Conservation (phyloP, 2,113 vertebrate species). For the Mormyrus lacerda region DNA sequence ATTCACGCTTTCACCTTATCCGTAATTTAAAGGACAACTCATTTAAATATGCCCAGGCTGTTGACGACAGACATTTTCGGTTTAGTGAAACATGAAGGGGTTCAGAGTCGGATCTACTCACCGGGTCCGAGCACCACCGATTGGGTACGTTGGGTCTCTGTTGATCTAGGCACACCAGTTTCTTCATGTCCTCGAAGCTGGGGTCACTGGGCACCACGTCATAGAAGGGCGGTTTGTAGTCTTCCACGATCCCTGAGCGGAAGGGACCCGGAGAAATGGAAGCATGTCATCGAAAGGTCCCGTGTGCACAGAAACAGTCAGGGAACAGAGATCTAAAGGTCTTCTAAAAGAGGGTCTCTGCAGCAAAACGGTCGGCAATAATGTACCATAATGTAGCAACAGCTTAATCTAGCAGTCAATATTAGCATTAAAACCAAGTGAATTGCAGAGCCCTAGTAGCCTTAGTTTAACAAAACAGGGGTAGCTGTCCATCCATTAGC, state of each 20-base stretch:
- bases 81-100: not conserved
- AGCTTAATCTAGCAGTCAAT: not conserved
- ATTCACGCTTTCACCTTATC: not conserved
- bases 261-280: constrained; percentile 20
- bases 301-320: not conserved
- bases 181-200: constrained; percentile 98
- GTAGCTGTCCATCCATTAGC: not conserved
- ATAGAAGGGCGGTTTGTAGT: constrained; percentile 95
- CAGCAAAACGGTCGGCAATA: not conserved
- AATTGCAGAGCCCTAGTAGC: not conserved
- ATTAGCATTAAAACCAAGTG: not conserved
- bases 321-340: not conserved
- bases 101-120: constrained; percentile 52
- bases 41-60: not conserved
- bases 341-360: not conserved
- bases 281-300: not conserved
- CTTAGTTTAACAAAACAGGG: not conserved
- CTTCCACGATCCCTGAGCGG: constrained; percentile 83
- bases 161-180: constrained; percentile 95
- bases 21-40: not conserved
- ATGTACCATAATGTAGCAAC: not conserved
- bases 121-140: constrained; percentile 97
- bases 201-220: constrained; percentile 92
- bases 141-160: constrained; percentile 98
- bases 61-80: not conserved